Evolutionary conservation across 2,113 vertebrate species (phyloP).

Genomic region (Nansenia antarctica): DNA sequence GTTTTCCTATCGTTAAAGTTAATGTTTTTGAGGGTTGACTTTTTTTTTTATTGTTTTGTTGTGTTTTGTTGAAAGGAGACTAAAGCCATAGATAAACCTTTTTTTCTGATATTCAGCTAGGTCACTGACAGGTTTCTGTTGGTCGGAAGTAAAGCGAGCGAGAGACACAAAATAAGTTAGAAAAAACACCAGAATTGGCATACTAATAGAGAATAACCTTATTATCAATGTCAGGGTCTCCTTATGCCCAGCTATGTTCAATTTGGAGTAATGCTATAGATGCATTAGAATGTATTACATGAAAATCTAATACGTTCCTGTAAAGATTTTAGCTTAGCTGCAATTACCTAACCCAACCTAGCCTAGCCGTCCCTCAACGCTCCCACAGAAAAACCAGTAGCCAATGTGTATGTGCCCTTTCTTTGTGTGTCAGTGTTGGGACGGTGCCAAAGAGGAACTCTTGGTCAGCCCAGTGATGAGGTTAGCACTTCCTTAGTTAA

Average conservation of each 20-base stretch:
- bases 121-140: conserved; percentile 75
- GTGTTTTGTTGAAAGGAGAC: conserved; percentile 86
- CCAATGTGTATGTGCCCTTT: conserved; percentile 2
- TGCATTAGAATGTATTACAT: too few relatives aligned
- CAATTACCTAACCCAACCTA: too few relatives aligned
- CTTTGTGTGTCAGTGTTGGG: conserved; percentile 21
- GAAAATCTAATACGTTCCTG: too few relatives aligned
- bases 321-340: too few relatives aligned
- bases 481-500: conserved; percentile 28
- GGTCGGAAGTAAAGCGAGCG: conserved; percentile 34
- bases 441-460: conserved; percentile 58
- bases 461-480: conserved; percentile 48
- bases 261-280: background rate
- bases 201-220: background rate
- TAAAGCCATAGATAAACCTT: conserved; percentile 90
- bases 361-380: too few relatives aligned
- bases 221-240: background rate
- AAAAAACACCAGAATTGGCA: conserved; percentile 9
- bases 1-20: conserved; percentile 62
- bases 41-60: conserved; percentile 15
- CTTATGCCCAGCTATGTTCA: background rate
- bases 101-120: conserved; percentile 82
- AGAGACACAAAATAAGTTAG: conserved; percentile 10
- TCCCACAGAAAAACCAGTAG: background rate
- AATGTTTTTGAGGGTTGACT: conserved; percentile 54